These are phyloP conservation scores for Hypocryptadius cinnamomeus DNA, from an alignment of 2,113 vertebrate genomes.

Conservation along the genomic window DNA sequence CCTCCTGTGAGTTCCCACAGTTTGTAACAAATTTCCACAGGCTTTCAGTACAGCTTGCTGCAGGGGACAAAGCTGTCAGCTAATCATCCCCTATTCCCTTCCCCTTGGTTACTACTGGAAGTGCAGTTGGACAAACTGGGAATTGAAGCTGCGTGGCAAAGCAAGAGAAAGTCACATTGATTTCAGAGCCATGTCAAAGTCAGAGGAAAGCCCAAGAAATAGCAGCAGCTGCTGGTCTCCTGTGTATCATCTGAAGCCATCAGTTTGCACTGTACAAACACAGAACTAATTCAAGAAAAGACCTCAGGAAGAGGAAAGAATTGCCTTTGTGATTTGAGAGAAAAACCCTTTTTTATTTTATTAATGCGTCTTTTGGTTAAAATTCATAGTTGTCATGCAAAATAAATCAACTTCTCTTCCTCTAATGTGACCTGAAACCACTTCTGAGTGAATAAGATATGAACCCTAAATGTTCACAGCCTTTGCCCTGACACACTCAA, in stretches of 20 bases:
- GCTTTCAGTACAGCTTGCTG: neutral
- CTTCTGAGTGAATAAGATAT: slow-evolving; percentile 74
- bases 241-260: neutral
- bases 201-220: slow-evolving; percentile 2
- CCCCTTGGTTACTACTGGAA: slow-evolving; percentile 3
- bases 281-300: neutral
- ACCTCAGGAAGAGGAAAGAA: neutral
- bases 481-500: slow-evolving; percentile 73
- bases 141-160: neutral
- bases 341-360: slow-evolving; percentile 44
- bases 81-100: neutral
- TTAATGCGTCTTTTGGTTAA: slow-evolving; percentile 73
- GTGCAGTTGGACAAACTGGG: slow-evolving; percentile 24
- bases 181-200: slow-evolving; percentile 25
- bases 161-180: slow-evolving; percentile 16
- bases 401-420: slow-evolving; percentile 76
- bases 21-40: neutral
- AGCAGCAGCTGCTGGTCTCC: slow-evolving; percentile 21
- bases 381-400: slow-evolving; percentile 80
- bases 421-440: slow-evolving; percentile 62
- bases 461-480: slow-evolving; percentile 75
- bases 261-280: slow-evolving; percentile 12
- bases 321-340: neutral
- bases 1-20: neutral
- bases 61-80: slow-evolving; percentile 12